phyloP scores from a whole-genome alignment of 2,888 invertebrate genomes.

The Cryptocephalus moraei region DNA sequence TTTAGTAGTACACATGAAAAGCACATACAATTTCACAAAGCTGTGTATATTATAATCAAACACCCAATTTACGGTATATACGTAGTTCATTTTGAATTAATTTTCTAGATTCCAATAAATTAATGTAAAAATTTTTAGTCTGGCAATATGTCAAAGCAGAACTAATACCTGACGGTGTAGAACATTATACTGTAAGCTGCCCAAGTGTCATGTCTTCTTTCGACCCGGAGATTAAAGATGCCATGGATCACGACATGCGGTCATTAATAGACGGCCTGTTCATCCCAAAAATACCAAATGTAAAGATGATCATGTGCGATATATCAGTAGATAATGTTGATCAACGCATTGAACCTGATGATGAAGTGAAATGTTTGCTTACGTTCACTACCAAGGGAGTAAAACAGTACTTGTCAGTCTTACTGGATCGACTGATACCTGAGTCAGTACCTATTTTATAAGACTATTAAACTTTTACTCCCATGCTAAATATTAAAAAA shows the following conservation, averaged over 20 bases:
- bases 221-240: constrained; percentile 7
- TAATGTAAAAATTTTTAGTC: constrained; percentile 13
- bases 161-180: constrained; percentile 20
- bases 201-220: constrained; percentile 24
- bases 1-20: too few relatives aligned
- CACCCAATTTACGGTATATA: too few relatives aligned
- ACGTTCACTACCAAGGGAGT: constrained; percentile 21
- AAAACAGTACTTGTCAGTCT: constrained; percentile 15
- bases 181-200: constrained; percentile 26
- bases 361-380: constrained; percentile 23
- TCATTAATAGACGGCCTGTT: constrained; percentile 22
- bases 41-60: too few relatives aligned
- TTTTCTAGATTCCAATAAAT: too few relatives aligned
- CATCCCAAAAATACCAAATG: constrained; percentile 26
- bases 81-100: too few relatives aligned
- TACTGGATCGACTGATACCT: constrained; percentile 19
- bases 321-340: too few relatives aligned
- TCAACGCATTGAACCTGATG: constrained; percentile 14
- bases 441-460: constrained; percentile 15
- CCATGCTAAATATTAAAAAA: too few relatives aligned
- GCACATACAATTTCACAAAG: too few relatives aligned
- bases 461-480: too few relatives aligned
- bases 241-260: constrained; percentile 10
- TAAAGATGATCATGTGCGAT: constrained; percentile 21
- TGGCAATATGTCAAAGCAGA: constrained; percentile 26